These are phyloP conservation scores for Himalopsyche kuldschensis DNA, from an alignment of 2,888 invertebrate genomes.

Conservation along the genomic window DNA sequence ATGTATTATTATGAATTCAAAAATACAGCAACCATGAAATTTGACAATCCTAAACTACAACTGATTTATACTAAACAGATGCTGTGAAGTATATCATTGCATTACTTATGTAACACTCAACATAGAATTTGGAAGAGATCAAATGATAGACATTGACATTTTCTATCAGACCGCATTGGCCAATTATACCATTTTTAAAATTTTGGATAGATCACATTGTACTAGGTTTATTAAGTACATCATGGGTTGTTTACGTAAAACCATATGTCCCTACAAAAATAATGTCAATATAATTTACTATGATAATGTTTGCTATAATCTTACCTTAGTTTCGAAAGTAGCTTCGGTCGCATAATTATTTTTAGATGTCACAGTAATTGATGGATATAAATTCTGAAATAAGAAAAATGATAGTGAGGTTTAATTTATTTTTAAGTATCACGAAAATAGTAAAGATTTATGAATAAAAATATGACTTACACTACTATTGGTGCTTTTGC, in stretches of 20 bases:
- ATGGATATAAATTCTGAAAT: conserved; percentile 52
- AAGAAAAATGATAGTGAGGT: background rate
- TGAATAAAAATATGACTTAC: conserved; percentile 7
- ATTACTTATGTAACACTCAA: background rate
- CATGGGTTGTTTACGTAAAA: background rate
- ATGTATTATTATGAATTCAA: too few species aligned
- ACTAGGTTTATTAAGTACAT: background rate
- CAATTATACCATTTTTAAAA: too few species aligned
- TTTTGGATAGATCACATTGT: too few species aligned
- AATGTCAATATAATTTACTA: background rate
- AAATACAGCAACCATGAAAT: too few species aligned
- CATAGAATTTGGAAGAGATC: background rate
- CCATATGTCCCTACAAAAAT: conserved; percentile 23
- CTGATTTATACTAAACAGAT: background rate
- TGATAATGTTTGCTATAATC: conserved; percentile 2
- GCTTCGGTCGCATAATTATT: conserved; percentile 65
- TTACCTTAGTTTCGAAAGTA: conserved; percentile 63
- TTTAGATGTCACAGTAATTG: conserved; percentile 49
- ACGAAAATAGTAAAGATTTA: background rate
- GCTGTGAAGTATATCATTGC: too few species aligned
- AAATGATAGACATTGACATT: background rate
- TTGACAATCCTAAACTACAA: background rate
- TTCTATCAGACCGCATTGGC: too few species aligned
- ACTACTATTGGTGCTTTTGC: conserved; percentile 8
- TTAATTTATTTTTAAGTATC: background rate